Evolutionary conservation across 2,797 vertebrate genomes (phyloP).

Genomic region (Poecilia picta): DNA sequence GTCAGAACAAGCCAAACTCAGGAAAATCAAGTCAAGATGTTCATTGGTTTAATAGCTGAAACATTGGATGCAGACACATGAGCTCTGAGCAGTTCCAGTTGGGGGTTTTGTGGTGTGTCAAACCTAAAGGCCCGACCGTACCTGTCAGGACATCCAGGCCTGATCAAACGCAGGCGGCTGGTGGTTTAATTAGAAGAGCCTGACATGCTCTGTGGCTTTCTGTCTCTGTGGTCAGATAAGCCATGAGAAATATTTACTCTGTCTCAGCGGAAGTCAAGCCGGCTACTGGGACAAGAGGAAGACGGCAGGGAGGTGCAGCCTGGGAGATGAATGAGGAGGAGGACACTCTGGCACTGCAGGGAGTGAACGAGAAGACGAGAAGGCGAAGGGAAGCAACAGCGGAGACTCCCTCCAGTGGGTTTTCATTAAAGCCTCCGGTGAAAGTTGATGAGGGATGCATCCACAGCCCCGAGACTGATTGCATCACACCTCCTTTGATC

Average conservation of each 20-base stretch:
- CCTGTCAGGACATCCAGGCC: slow-evolving; percentile 34
- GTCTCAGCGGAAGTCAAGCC: slow-evolving; percentile 68
- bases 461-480: slow-evolving; percentile 71
- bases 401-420: slow-evolving; percentile 79
- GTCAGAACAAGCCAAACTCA: slow-evolving; percentile 18
- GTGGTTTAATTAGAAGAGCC: slow-evolving; percentile 66
- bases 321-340: slow-evolving; percentile 69
- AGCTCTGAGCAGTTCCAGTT: background rate
- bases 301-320: slow-evolving; percentile 15
- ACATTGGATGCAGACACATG: slow-evolving; percentile 17
- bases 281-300: slow-evolving; percentile 52
- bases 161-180: slow-evolving; percentile 18
- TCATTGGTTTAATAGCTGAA: slow-evolving; percentile 29
- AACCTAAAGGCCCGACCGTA: slow-evolving; percentile 12
- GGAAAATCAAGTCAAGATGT: slow-evolving; percentile 73
- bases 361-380: slow-evolving; percentile 63
- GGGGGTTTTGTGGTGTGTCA: slow-evolving; percentile 31
- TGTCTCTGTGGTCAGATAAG: slow-evolving; percentile 72
- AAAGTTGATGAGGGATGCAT: slow-evolving; percentile 76
- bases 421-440: slow-evolving; percentile 77
- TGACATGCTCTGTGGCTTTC: slow-evolving; percentile 56
- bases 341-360: slow-evolving; percentile 57
- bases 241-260: slow-evolving; percentile 81
- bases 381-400: slow-evolving; percentile 50
- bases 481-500: slow-evolving; percentile 77